Evolutionary conservation across 2,797 vertebrate species (phyloP).

Genomic region (Taenioides sp.): DNA sequence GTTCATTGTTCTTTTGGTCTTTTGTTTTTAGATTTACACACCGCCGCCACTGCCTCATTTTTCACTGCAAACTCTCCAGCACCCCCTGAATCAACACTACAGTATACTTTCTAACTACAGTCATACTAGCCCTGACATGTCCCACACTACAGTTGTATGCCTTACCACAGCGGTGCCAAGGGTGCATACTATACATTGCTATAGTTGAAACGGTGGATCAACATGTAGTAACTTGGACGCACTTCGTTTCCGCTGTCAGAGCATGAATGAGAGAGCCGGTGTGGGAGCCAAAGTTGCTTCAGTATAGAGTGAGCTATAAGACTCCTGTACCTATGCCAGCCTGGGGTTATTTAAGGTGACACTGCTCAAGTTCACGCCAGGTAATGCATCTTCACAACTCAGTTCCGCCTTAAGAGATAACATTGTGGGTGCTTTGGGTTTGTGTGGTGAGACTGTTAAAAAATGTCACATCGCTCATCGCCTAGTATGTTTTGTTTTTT

Average conservation of each 20-base stretch:
- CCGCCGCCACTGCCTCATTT: background rate
- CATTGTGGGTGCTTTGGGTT: background rate
- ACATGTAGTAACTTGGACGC: background rate
- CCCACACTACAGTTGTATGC: background rate
- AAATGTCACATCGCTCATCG: background rate
- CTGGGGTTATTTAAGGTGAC: background rate
- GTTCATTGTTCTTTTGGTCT: conserved; percentile 1
- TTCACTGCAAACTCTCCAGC: background rate
- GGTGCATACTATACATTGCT: background rate
- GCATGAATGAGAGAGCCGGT: background rate
- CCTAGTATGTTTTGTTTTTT: background rate
- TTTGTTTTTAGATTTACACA: background rate
- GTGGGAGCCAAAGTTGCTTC: background rate
- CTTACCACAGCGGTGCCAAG: background rate
- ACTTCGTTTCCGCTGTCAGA: background rate
- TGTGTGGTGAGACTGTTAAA: background rate
- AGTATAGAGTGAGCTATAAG: background rate
- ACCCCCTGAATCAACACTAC: background rate
- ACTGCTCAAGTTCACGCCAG: background rate
- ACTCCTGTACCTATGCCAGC: background rate
- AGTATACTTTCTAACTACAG: no score
- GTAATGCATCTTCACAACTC: background rate
- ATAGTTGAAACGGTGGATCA: background rate
- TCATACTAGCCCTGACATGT: background rate
- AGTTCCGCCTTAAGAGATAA: background rate